Percentiles rank a stretch among this genome's conserved stretches.
Evolutionary conservation across 1,140 invertebrate genomes (phyloP).

Genomic region (Luehdorfia chinensis): DNA sequence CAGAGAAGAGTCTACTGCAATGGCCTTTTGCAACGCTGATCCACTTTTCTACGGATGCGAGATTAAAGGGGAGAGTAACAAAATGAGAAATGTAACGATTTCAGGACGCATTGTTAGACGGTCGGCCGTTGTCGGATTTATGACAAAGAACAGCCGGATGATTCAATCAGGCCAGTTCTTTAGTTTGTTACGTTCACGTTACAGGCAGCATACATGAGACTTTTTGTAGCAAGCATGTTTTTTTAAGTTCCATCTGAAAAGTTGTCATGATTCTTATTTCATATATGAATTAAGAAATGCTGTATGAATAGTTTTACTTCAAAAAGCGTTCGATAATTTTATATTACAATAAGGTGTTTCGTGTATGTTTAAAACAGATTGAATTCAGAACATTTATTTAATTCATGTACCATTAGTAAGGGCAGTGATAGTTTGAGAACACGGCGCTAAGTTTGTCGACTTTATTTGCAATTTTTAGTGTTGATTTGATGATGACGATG

Average conservation of each 20-base stretch:
- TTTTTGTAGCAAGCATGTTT: constrained; percentile 59
- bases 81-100: constrained; percentile 77
- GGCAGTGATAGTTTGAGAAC: no score
- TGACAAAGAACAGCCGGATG: constrained; percentile 74
- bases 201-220: constrained; percentile 50
- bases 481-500: no score
- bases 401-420: no score
- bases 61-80: constrained; percentile 76
- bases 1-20: constrained; percentile 63
- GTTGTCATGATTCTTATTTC: no score
- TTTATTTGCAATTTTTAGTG: no score
- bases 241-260: no score
- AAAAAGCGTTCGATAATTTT: no score
- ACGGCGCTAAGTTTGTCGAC: no score
- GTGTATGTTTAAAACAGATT: no score
- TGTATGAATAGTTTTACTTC: no score
- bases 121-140: constrained; percentile 72
- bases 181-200: constrained; percentile 74
- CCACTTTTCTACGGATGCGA: constrained; percentile 75
- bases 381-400: no score
- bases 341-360: no score
- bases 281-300: not conserved
- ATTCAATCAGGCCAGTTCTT: constrained; percentile 74
- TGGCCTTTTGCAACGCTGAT: constrained; percentile 72
- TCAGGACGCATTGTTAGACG: constrained; percentile 72